Percentiles rank a stretch among this genome's conserved stretches.
These are phyloP conservation scores for Platysternon megacephalum DNA, from an alignment of 2,113 vertebrate genomes.

Conservation along the genomic window DNA sequence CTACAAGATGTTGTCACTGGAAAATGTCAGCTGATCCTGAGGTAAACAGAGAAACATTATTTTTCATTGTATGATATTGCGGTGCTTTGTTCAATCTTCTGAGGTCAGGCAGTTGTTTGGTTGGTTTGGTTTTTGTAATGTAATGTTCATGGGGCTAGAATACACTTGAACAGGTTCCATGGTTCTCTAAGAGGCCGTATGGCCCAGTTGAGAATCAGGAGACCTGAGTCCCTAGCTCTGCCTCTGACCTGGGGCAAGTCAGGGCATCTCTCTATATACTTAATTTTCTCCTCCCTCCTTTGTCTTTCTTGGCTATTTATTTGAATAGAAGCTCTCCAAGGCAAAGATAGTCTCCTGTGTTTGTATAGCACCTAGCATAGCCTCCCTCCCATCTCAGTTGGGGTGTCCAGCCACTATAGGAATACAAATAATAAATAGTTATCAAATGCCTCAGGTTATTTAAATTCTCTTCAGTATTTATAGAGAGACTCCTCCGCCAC, in stretches of 20 bases:
- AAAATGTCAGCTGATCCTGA: conserved; percentile 62
- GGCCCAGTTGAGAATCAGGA: not conserved
- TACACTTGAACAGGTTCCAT: not conserved
- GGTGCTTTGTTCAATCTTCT: conserved; percentile 26
- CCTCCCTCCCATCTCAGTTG: not conserved
- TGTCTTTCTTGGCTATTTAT: not conserved
- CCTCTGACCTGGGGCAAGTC: not conserved
- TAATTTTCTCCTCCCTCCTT: not conserved
- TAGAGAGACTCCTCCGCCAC: too few relatives aligned
- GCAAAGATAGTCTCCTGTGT: not conserved
- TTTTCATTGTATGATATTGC: conserved; percentile 21
- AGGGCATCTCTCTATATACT: not conserved
- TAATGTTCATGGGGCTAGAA: not conserved
- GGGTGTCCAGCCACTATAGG: not conserved
- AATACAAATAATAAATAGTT: not conserved
- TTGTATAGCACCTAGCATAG: not conserved
- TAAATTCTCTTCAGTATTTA: too few relatives aligned
- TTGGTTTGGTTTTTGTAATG: not conserved
- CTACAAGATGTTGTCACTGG: conserved; percentile 53
- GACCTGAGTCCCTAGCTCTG: not conserved
- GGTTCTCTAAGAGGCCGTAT: not conserved
- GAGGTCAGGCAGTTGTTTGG: not conserved
- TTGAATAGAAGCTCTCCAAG: not conserved
- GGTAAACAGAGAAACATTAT: conserved; percentile 44
- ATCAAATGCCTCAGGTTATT: not conserved